A percentile compares a stretch with the other conserved stretches of the same genome.
Evolutionary conservation across 2,888 invertebrate genomes (phyloP).

Genomic region (Napeogenes inachia): DNA sequence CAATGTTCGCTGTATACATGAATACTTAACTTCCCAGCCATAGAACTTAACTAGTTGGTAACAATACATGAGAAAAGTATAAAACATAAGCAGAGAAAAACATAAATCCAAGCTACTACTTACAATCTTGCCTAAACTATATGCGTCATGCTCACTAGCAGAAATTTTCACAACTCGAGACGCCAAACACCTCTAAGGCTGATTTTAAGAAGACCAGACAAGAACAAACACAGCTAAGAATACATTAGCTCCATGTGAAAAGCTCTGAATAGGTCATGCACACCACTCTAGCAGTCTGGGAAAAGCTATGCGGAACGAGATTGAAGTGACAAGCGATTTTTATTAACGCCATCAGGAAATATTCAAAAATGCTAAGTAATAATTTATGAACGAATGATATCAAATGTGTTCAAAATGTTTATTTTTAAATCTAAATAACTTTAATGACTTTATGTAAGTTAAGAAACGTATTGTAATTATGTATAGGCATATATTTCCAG

Average conservation of each 20-base stretch:
- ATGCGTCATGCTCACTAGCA: neutral
- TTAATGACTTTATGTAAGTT: too few species aligned
- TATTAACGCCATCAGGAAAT: too few species aligned
- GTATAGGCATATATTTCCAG: too few species aligned
- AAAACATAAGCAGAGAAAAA: neutral
- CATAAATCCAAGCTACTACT: neutral
- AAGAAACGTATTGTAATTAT: too few species aligned
- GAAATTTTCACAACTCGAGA: constrained; percentile 4
- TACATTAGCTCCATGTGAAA: constrained; percentile 48
- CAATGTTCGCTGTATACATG: too few species aligned
- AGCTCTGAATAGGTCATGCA: constrained; percentile 53
- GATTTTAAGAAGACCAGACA: constrained; percentile 30
- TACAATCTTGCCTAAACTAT: constrained; percentile 3
- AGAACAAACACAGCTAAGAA: constrained; percentile 44
- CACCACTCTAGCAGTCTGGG: constrained; percentile 44
- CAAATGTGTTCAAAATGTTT: too few species aligned
- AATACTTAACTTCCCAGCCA: too few species aligned
- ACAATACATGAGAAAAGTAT: neutral
- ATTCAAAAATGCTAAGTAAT: neutral
- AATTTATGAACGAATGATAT: too few species aligned
- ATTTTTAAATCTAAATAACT: too few species aligned
- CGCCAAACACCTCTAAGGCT: constrained; percentile 25
- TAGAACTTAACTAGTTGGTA: too few species aligned
- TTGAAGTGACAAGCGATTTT: constrained; percentile 15
- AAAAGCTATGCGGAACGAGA: constrained; percentile 26